A percentile compares a stretch with the other conserved stretches of the same genome.
Conservation (phyloP, 2,888 invertebrate genomes). For the Chaetogeoica ovagalla region DNA sequence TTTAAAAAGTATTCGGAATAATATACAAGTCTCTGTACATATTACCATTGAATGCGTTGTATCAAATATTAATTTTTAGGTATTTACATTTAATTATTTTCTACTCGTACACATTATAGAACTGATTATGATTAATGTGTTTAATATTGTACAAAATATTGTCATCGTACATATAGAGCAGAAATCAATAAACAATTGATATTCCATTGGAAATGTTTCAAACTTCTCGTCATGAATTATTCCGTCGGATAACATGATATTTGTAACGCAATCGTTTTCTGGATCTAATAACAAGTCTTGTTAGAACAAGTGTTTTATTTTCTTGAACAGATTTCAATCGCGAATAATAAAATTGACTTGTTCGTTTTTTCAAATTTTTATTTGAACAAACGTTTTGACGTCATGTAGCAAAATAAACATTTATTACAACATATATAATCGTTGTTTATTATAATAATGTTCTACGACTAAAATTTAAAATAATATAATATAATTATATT, state of each 20-base stretch:
- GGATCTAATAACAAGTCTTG: neutral
- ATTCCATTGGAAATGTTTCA: neutral
- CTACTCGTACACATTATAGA: too few relatives aligned
- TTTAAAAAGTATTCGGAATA: too few relatives aligned
- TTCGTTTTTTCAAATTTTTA: neutral
- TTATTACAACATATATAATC: too few relatives aligned
- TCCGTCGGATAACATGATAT: slow-evolving; percentile 1
- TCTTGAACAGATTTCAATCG: neutral
- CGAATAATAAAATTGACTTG: neutral
- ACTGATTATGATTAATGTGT: too few relatives aligned
- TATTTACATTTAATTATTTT: too few relatives aligned
- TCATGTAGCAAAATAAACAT: neutral
- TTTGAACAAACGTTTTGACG: neutral
- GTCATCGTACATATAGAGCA: too few relatives aligned
- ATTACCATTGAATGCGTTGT: too few relatives aligned
- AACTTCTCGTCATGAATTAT: neutral
- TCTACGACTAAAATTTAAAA: neutral
- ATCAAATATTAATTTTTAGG: too few relatives aligned
- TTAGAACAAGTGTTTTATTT: neutral
- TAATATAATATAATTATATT: too few relatives aligned
- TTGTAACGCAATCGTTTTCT: slow-evolving; percentile 21
- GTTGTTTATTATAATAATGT: neutral
- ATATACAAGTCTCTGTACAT: too few relatives aligned
- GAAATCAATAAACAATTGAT: neutral
- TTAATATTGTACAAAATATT: too few relatives aligned